Evolutionary conservation across 2,888 invertebrate species (phyloP), one percentile per base, ranked within the genome.

Genomic region (Chrysina gloriosa): DNA sequence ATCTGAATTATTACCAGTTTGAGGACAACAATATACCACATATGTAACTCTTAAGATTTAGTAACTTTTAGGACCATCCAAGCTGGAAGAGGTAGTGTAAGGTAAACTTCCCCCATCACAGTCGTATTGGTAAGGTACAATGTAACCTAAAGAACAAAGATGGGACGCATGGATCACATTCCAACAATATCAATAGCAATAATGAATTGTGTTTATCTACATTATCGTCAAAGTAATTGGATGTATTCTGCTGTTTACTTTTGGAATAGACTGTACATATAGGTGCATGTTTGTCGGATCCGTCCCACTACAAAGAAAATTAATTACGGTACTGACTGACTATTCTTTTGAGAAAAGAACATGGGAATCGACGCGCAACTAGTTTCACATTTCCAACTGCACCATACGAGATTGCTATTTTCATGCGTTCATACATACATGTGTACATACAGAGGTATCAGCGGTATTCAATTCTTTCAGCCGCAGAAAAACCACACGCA

Each of bases 381-480:
- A 63, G 68, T 68, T 65, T 52, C 68, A 68, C 65, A 61, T 68
- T 68, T 68, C 65, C 27, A 58, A 45, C 54, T 31, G 31, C 58
- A 58, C 16, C 31, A 31, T 34, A 16, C 19, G n/a, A 19, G 27
- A 31, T 27, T 9, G 14, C 29, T 29, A 25, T 50, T 14, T 50
- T 16, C 54, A 58, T 58, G 23, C 36, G 39, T 23, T n/a, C 21
- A 45, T 45, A 19, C 7, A n/a, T n/a, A n/a, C n/a, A n/a, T n/a
- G n/a, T 29, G 31, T 50, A 50, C 50, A 27, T 21, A 50, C 27
- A 29, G 4, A 27, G 50, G 29, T 29, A 39, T 56, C 14, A 25
- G 25, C 23, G 58, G 39, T 42, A 58, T 58, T 58, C 39, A 39
- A 39, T 39, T 58, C 56, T 42, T 29, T n/a, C n/a, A n/a, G n/a